A percentile compares a stretch with the other conserved stretches of the same genome.
Conservation (phyloP, 2,888 invertebrate species). For the Trichogramma dendrolimi region DNA sequence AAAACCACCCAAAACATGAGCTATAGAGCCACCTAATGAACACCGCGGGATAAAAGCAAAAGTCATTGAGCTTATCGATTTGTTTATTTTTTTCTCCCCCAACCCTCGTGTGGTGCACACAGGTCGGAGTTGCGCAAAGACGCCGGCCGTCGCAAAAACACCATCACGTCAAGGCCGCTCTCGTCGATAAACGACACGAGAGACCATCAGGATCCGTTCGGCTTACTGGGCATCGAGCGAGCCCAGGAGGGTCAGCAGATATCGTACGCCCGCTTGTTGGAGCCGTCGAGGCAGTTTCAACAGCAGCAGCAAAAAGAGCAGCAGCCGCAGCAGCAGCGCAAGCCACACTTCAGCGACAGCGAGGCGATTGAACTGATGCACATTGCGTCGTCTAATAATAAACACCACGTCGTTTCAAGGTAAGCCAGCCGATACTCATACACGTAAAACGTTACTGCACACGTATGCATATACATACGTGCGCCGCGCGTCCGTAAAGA, state of each 20-base stretch:
- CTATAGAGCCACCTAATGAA: no score
- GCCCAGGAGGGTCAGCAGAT: constrained; percentile 85
- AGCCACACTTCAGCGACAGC: constrained; percentile 43
- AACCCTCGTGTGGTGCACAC: constrained; percentile 23
- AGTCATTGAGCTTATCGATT: no score
- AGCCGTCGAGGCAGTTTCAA: constrained; percentile 65
- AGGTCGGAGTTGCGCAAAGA: constrained; percentile 69
- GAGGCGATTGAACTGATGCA: constrained; percentile 48
- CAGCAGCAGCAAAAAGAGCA: no score
- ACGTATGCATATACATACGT: no score
- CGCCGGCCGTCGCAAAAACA: constrained; percentile 71
- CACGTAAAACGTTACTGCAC: no score
- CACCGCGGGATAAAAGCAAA: no score
- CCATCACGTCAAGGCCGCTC: constrained; percentile 76
- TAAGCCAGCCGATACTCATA: constrained; percentile 32
- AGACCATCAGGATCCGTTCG: constrained; percentile 81
- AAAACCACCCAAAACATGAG: no score
- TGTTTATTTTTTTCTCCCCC: background rate
- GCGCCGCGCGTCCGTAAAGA: no score
- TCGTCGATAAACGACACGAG: constrained; percentile 82
- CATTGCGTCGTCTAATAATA: constrained; percentile 50
- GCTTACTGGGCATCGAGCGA: constrained; percentile 76
- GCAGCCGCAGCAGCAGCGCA: constrained; percentile 50
- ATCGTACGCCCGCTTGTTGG: constrained; percentile 80
- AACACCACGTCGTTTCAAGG: constrained; percentile 60